A percentile compares a stretch with the other conserved stretches of the same genome.
Evolutionary conservation across 92 coral and sea anemone genomes (phyloP).

Genomic region (Anthopleura xanthogrammica): DNA sequence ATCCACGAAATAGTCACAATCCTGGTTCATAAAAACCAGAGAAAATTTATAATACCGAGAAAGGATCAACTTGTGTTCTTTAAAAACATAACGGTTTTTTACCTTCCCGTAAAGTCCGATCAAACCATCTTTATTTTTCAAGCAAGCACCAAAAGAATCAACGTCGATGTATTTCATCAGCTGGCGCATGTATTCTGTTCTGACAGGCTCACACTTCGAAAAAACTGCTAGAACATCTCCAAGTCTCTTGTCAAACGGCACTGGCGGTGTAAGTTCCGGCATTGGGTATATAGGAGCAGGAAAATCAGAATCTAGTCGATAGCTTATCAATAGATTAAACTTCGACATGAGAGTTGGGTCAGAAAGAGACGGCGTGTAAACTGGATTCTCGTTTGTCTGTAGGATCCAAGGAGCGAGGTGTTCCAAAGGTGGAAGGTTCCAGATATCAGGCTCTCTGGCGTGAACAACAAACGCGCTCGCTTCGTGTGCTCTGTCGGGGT

Average conservation of each 20-base stretch:
- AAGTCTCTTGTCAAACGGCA: conserved; percentile 70
- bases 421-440: conserved; percentile 85
- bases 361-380: conserved; percentile 73
- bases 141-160: conserved; percentile 85
- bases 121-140: conserved; percentile 73
- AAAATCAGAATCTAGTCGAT: conserved; percentile 93
- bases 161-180: conserved; percentile 81
- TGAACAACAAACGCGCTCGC: conserved; percentile 96
- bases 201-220: conserved; percentile 87
- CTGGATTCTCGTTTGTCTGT: conserved; percentile 94
- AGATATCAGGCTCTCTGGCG: conserved; percentile 83
- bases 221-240: conserved; percentile 77
- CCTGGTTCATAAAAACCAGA: conserved; percentile 88
- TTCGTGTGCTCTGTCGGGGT: conserved; percentile 65
- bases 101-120: conserved; percentile 69
- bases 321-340: conserved; percentile 76
- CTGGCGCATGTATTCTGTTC: conserved; percentile 80
- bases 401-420: conserved; percentile 92
- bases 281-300: conserved; percentile 89
- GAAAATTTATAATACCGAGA: conserved; percentile 87
- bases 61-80: conserved; percentile 72
- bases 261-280: conserved; percentile 75
- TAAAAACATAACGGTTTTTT: conserved; percentile 63
- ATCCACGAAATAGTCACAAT: conserved; percentile 93
- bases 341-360: conserved; percentile 71